Percentiles rank a stretch among this genome's conserved stretches.
Conservation (phyloP, 2,888 invertebrate genomes). For the Ectobius pallidus region DNA sequence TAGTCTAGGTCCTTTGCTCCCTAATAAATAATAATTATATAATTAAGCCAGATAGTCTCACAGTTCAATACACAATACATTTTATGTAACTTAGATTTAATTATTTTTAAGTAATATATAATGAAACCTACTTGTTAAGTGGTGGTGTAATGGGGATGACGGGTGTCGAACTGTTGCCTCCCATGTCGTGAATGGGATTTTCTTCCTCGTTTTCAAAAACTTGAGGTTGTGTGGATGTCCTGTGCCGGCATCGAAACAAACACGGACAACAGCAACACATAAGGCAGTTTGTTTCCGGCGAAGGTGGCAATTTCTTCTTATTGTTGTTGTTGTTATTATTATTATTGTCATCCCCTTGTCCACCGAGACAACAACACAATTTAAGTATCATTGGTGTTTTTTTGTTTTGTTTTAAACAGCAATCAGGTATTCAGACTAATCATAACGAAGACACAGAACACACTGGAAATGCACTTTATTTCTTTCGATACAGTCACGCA, state of each 20-base stretch:
- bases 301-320: neutral
- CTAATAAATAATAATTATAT: too few species aligned
- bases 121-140: neutral
- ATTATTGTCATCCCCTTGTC: constrained; percentile 11
- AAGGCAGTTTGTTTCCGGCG: neutral
- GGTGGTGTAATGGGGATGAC: constrained; percentile 4
- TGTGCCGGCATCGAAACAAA: constrained; percentile 11
- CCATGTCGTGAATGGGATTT: neutral
- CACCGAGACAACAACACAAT: neutral
- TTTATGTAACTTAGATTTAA: too few species aligned
- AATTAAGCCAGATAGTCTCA: too few species aligned
- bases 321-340: constrained; percentile 21
- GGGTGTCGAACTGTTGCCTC: neutral
- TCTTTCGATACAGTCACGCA: too few species aligned
- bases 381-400: neutral
- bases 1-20: too few species aligned
- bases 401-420: neutral
- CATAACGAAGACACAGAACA: too few species aligned
- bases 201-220: constrained; percentile 4
- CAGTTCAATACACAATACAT: too few species aligned
- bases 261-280: constrained; percentile 23
- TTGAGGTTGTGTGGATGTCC: constrained; percentile 1
- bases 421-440: too few species aligned
- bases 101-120: too few species aligned
- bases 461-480: too few species aligned